These are phyloP conservation scores for Zingel zingel DNA, from an alignment of 2,113 vertebrate genomes.

Conservation along the genomic window DNA sequence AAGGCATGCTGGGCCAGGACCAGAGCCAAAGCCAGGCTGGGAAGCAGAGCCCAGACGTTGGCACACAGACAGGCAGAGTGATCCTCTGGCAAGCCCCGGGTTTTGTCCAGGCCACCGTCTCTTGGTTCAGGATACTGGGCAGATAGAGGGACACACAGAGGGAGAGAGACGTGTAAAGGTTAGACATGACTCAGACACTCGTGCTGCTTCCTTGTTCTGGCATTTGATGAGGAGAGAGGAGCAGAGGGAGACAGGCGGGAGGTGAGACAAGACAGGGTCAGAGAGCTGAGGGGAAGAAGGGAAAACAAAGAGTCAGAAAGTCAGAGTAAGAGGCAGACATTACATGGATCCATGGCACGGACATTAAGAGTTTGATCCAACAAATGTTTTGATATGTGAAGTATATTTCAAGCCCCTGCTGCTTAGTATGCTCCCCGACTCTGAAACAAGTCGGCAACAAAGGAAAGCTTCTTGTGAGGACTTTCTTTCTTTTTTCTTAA, in stretches of 20 bases:
- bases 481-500: slow-evolving; percentile 40
- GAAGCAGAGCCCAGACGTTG: slow-evolving; percentile 75
- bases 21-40: slow-evolving; percentile 73
- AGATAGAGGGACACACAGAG: slow-evolving; percentile 63
- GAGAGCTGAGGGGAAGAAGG: slow-evolving; percentile 30
- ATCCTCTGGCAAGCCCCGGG: slow-evolving; percentile 62
- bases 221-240: slow-evolving; percentile 52
- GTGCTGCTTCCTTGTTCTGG: slow-evolving; percentile 53
- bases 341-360: slow-evolving; percentile 42
- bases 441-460: slow-evolving; percentile 76
- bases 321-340: slow-evolving; percentile 27
- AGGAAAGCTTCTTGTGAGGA: slow-evolving; percentile 61
- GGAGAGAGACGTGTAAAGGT: slow-evolving; percentile 73
- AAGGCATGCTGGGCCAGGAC: slow-evolving; percentile 78
- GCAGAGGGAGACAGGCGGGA: slow-evolving; percentile 15
- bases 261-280: slow-evolving; percentile 46
- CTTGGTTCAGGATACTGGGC: slow-evolving; percentile 67
- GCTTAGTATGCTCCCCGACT: slow-evolving; percentile 59
- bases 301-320: slow-evolving; percentile 43
- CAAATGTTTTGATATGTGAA: slow-evolving; percentile 69
- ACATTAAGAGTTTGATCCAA: slow-evolving; percentile 59
- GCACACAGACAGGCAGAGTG: slow-evolving; percentile 69
- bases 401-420: slow-evolving; percentile 61
- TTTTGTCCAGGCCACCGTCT: slow-evolving; percentile 51
- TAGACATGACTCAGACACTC: slow-evolving; percentile 72